These are phyloP conservation scores for Catharus fuscescens DNA, from an alignment of 2,113 vertebrate genomes.

Conservation along the genomic window DNA sequence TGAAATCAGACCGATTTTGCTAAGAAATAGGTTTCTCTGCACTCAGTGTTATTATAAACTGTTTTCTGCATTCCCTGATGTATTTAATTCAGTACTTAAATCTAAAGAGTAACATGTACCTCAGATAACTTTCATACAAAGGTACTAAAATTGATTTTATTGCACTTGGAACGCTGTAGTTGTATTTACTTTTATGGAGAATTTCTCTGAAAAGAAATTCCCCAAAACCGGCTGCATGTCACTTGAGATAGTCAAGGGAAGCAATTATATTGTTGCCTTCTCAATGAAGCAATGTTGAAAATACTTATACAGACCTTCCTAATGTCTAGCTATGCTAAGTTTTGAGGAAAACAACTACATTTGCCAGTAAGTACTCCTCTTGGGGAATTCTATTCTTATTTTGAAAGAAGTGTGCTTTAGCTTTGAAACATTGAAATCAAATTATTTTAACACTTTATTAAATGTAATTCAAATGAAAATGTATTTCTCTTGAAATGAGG, in stretches of 20 bases:
- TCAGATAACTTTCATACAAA: background rate
- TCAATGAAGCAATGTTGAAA: background rate
- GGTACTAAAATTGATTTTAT: background rate
- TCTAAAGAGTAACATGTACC: background rate
- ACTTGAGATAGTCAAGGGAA: background rate
- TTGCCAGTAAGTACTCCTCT: background rate
- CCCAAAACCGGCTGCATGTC: background rate
- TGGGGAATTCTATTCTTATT: background rate
- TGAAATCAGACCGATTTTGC: background rate
- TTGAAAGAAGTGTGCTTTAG: background rate
- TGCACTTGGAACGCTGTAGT: background rate
- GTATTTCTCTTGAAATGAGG: background rate
- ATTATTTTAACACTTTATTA: background rate
- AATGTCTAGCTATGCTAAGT: background rate
- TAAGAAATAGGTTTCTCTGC: background rate
- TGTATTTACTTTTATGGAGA: background rate
- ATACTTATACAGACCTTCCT: background rate
- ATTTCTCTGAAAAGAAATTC: background rate
- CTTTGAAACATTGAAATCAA: background rate
- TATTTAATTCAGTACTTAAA: background rate
- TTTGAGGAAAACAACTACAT: background rate
- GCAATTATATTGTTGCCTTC: background rate
- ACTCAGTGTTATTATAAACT: background rate
- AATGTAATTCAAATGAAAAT: background rate
- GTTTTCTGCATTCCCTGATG: background rate